These are phyloP conservation scores for Lutraria lutraria DNA, from an alignment of 2,888 invertebrate genomes.

Conservation along the genomic window DNA sequence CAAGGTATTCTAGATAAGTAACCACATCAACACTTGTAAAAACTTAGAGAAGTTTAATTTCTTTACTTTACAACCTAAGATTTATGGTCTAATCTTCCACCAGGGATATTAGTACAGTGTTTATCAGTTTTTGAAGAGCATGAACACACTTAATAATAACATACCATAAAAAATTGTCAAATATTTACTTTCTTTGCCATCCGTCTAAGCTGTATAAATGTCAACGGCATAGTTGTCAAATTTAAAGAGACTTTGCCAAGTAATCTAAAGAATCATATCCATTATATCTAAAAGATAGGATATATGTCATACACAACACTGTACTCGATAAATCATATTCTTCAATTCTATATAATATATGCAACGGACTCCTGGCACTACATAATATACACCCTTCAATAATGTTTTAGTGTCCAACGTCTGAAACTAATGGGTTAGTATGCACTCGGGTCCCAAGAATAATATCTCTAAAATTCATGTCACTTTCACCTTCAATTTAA, in stretches of 20 bases:
- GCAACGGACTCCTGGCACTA: no score
- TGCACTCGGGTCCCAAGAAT: no score
- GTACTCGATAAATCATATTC: no score
- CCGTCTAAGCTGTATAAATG: neutral
- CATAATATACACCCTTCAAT: no score
- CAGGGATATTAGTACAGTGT: slow-evolving; percentile 4
- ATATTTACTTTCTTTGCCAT: slow-evolving; percentile 37
- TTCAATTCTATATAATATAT: no score
- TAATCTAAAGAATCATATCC: neutral
- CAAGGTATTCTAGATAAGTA: neutral
- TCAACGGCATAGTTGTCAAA: slow-evolving; percentile 7
- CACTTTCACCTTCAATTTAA: no score
- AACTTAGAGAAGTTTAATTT: neutral
- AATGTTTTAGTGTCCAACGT: no score
- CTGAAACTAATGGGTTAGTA: no score
- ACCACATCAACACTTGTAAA: neutral
- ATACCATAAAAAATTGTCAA: slow-evolving; percentile 45
- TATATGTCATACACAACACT: no score
- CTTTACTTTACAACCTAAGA: slow-evolving; percentile 17
- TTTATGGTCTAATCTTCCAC: slow-evolving; percentile 6
- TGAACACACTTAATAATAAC: slow-evolving; percentile 39
- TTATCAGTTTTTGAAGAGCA: slow-evolving; percentile 44
- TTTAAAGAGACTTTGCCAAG: slow-evolving; percentile 2
- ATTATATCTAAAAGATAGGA: no score
- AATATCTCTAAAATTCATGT: no score